Percentiles rank a stretch among this genome's conserved stretches.
phyloP scores from a whole-genome alignment of 1,140 invertebrate genomes.

The Rhagoletis zephyria region DNA sequence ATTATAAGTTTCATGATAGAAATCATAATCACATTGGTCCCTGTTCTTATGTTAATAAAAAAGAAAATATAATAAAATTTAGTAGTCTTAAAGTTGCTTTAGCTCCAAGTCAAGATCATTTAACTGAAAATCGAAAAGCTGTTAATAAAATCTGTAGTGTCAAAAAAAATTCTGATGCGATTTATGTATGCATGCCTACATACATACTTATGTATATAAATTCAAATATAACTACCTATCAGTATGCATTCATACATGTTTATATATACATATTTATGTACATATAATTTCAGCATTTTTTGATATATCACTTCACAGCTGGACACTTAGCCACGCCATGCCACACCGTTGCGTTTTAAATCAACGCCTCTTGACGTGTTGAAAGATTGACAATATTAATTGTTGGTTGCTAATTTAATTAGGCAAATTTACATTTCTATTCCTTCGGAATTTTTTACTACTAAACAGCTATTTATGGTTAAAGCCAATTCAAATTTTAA shows the following conservation, averaged over 20 bases:
- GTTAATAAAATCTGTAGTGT: not conserved
- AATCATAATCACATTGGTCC: too few species aligned
- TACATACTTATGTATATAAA: too few species aligned
- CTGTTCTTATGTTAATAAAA: too few species aligned
- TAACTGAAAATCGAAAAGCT: not conserved
- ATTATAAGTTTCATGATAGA: too few species aligned
- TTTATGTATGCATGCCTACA: too few species aligned
- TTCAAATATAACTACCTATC: too few species aligned
- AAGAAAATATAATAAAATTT: too few species aligned
- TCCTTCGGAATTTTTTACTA: not conserved
- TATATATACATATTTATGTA: not conserved
- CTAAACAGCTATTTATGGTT: not conserved
- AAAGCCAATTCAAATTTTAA: not conserved
- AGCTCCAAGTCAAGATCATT: not conserved
- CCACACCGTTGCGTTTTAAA: conserved; percentile 3
- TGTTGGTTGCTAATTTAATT: conserved; percentile 39
- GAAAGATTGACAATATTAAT: conserved; percentile 48
- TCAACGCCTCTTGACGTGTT: conserved; percentile 39
- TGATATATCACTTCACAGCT: conserved; percentile 39
- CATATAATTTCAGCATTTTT: not conserved
- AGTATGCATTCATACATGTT: not conserved
- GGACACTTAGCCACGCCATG: conserved; percentile 31
- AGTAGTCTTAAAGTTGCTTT: not conserved
- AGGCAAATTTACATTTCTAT: conserved; percentile 15
- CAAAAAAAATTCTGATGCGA: not conserved